These are phyloP conservation scores for Siphamia tubifer DNA, from an alignment of 2,113 vertebrate species.

Conservation along the genomic window DNA sequence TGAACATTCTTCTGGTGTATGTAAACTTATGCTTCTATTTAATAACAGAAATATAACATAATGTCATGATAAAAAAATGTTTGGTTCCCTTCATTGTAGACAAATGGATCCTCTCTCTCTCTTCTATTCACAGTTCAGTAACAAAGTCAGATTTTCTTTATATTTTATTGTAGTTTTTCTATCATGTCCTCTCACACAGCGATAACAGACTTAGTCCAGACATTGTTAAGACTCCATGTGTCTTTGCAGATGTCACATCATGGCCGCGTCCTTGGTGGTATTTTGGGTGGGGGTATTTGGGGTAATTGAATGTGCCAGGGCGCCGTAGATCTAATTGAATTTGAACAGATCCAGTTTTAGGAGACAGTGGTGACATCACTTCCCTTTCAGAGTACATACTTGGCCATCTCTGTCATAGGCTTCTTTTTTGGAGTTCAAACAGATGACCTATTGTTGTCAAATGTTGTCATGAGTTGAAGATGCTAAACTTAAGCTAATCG, in stretches of 20 bases:
- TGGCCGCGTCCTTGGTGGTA: conserved; percentile 60
- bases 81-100: background rate
- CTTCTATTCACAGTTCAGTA: background rate
- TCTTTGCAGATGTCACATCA: conserved; percentile 53
- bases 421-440: conserved; percentile 67
- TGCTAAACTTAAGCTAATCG: conserved; percentile 30
- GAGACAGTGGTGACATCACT: conserved; percentile 71
- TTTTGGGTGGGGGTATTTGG: conserved; percentile 60
- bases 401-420: conserved; percentile 68
- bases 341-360: conserved; percentile 74
- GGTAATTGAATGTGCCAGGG: conserved; percentile 72
- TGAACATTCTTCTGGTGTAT: too few species aligned
- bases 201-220: conserved; percentile 30
- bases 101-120: background rate
- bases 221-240: conserved; percentile 52
- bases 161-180: background rate
- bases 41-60: too few species aligned
- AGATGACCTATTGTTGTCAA: conserved; percentile 76
- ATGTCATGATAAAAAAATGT: background rate
- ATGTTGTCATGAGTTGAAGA: conserved; percentile 28
- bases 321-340: conserved; percentile 74
- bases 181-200: too few species aligned
- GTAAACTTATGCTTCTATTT: too few species aligned
- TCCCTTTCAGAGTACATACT: conserved; percentile 72
- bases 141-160: background rate